phyloP scores from a whole-genome alignment of 2,113 vertebrate genomes.

The Dicerorhinus sumatrensis region DNA sequence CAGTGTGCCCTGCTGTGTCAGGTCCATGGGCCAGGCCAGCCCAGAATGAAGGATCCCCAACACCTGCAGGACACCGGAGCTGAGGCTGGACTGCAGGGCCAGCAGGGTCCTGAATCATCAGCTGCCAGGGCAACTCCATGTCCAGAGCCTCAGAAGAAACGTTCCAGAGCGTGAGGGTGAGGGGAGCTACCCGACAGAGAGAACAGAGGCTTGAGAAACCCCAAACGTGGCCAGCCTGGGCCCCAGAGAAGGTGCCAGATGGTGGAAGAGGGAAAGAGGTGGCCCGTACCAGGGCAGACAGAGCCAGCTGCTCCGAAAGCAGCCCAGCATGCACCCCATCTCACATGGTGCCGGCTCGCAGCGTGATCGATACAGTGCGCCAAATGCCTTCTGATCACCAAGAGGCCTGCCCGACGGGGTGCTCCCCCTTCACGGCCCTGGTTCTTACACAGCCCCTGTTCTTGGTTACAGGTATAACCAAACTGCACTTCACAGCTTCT shows the following conservation, averaged over 20 bases:
- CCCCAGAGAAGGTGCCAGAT: not conserved
- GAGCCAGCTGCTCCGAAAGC: fast-evolving
- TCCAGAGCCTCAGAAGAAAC: not conserved
- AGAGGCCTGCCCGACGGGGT: not conserved
- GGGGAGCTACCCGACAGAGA: not conserved
- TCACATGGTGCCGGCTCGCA: fast-evolving
- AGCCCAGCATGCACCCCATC: fast-evolving
- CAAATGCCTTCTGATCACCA: no score
- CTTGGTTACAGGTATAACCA: no score
- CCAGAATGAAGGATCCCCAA: not conserved
- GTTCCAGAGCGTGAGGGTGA: fast-evolving
- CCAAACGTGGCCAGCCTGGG: not conserved
- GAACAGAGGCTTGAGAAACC: not conserved
- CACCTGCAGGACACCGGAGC: not conserved
- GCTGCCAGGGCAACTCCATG: fast-evolving
- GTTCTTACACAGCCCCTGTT: no score
- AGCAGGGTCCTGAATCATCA: fast-evolving
- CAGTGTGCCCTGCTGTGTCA: fast-evolving
- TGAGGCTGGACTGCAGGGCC: not conserved
- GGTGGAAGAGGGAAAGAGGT: not conserved
- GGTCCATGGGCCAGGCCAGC: not conserved
- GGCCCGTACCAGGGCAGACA: fast-evolving
- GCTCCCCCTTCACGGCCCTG: not conserved
- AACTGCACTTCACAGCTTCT: no score
- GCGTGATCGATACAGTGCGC: not conserved